A percentile compares a stretch with the other conserved stretches of the same genome.
Evolutionary conservation across 2,888 invertebrate species (phyloP).

Genomic region (Teleiodes luculella): DNA sequence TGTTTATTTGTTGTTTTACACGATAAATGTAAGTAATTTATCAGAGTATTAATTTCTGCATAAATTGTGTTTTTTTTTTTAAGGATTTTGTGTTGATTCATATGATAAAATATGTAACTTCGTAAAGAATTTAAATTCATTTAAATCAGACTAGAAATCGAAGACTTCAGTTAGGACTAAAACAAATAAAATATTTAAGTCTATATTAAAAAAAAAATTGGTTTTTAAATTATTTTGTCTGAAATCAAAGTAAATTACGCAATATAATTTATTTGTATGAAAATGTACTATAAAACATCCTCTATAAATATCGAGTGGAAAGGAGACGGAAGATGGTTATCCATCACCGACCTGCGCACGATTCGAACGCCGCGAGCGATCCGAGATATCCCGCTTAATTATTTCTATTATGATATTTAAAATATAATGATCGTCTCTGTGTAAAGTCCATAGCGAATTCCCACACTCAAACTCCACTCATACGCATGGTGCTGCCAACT

Average conservation of each 20-base stretch:
- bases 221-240: too few species aligned
- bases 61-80: too few species aligned
- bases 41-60: too few species aligned
- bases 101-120: too few species aligned
- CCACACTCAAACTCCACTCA: conserved; percentile 47
- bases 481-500: conserved; percentile 39
- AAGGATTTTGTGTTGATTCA: too few species aligned
- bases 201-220: too few species aligned
- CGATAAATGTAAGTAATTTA: too few species aligned
- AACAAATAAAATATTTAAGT: too few species aligned
- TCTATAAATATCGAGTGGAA: conserved; percentile 27
- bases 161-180: too few species aligned
- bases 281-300: not conserved
- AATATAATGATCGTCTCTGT: conserved; percentile 63
- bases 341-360: conserved; percentile 74
- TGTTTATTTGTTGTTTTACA: not conserved
- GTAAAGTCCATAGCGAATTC: conserved; percentile 60
- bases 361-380: conserved; percentile 65
- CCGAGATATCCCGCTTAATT: conserved; percentile 69
- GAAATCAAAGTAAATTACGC: not conserved
- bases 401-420: conserved; percentile 78
- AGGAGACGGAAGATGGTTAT: conserved; percentile 57
- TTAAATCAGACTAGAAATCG: too few species aligned
- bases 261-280: not conserved
- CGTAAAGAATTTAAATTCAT: too few species aligned